phyloP scores from a whole-genome alignment of 2,113 vertebrate species.

The Capricornis sumatraensis region DNA sequence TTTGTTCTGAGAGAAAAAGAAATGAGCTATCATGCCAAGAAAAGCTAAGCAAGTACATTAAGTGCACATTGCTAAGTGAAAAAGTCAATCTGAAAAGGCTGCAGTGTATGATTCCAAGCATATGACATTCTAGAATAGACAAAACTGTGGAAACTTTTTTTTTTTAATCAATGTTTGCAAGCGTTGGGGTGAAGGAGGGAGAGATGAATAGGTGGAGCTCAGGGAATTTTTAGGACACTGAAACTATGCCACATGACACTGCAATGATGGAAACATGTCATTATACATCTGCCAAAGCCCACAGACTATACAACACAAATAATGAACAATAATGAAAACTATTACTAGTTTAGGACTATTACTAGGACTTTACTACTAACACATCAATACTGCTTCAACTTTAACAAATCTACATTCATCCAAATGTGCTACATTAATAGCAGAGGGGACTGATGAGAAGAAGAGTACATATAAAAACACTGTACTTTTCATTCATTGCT shows the following conservation, averaged over 20 bases:
- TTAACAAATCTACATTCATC: not conserved
- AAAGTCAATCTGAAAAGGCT: not conserved
- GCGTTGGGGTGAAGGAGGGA: not conserved
- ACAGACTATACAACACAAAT: not conserved
- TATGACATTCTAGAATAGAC: not conserved
- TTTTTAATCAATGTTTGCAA: not conserved
- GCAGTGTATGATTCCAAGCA: not conserved
- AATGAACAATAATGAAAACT: not conserved
- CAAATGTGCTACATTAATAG: not conserved
- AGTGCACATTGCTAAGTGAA: not conserved
- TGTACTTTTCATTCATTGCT: not conserved
- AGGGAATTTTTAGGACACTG: not conserved
- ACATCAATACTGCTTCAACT: not conserved
- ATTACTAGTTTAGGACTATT: too few species aligned
- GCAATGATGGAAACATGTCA: not conserved
- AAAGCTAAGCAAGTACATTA: not conserved
- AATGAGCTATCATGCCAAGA: not conserved
- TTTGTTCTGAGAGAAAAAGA: not conserved
- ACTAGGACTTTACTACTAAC: not conserved
- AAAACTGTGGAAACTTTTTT: not conserved
- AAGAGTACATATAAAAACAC: not conserved
- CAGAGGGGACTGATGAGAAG: not conserved
- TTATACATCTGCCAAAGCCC: not conserved
- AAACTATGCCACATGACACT: not conserved
- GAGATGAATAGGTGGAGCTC: not conserved